Base-by-base conservation (phyloP, 2,888 invertebrate genomes). In the Arrhopalites spinosus region DNA sequence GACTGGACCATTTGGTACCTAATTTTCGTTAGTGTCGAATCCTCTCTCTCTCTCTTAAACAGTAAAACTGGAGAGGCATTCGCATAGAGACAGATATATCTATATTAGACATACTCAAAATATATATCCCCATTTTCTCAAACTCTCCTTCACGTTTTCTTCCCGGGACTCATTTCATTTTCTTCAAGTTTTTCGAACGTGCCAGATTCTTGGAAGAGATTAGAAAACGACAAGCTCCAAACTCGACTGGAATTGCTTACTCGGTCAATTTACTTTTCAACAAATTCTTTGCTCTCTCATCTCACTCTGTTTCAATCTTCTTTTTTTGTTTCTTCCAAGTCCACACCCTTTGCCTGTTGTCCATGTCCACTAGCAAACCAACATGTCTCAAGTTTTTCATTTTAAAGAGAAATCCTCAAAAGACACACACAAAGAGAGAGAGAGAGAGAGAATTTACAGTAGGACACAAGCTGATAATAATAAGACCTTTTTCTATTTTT, bases 211-310 rank as follows among this genome's bases (percentile, higher is more conserved):
- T 27, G 66, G 66, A 73, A 73, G 56, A 73, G 73, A 73, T 73
- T 73, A 73, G 30, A 50, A 73, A 45, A 20, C 53, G 27, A n/a
- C 23, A n/a, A 67, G 36, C 30, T 67, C 45, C 67, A 45, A 25
- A 43, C 25, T 45, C 30, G n/a, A n/a, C 30, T 59, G 73, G 67
- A 73, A 76, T 76, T 76, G 76, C 68, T 73, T 73, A 73, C 73
- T 68, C 76, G 73, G 73, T 76, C 76, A 76, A 76, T 76, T 76
- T 76, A 76, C 61, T 66, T 73, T 73, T 66, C 50, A 73, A 66
- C 73, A 73, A 66, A 64, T 47, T 64, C 47, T 29, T 59, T 59
- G 25, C 23, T 59, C 59, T 59, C 59, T 59, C 53, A 20, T 56
- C 25, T 27, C 53, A n/a, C 45, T 64, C 20, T 29, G 20, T 50